phyloP scores from a whole-genome alignment of 1,140 invertebrate genomes.

The Eriosoma lanigerum region DNA sequence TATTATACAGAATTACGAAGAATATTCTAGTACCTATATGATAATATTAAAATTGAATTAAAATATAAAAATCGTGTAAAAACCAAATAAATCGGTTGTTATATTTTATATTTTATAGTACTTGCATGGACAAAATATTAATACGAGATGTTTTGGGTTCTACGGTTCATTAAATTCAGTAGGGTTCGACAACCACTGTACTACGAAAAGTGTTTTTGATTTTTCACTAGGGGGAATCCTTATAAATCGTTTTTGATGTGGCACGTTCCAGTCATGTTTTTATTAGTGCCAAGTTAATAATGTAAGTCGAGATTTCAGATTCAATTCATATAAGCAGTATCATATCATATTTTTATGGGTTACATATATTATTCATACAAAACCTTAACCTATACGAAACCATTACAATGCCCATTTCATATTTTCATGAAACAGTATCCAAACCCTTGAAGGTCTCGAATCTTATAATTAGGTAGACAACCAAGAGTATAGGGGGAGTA shows the following conservation, averaged over 20 bases:
- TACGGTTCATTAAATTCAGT: constrained; percentile 30
- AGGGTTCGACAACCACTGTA: constrained; percentile 2
- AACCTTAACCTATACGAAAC: constrained; percentile 32
- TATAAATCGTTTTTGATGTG: constrained; percentile 34
- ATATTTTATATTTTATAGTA: not conserved
- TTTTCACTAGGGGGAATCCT: constrained; percentile 42
- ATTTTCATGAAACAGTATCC: constrained; percentile 33
- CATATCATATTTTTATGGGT: constrained; percentile 8
- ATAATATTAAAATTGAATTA: too few relatives aligned
- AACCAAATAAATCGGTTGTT: not conserved
- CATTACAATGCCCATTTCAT: constrained; percentile 38
- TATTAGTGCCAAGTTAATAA: constrained; percentile 10
- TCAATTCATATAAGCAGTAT: constrained; percentile 2
- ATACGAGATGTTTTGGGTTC: constrained; percentile 31
- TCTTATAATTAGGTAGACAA: constrained; percentile 3
- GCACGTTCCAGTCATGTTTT: constrained; percentile 21
- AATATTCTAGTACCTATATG: too few relatives aligned
- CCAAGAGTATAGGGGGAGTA: not conserved
- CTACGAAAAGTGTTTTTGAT: not conserved
- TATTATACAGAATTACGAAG: too few relatives aligned
- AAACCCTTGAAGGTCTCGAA: not conserved
- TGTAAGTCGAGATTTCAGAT: constrained; percentile 45
- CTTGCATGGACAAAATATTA: not conserved
- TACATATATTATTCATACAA: constrained; percentile 8
- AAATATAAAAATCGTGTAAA: not conserved